Base-by-base conservation (phyloP, 2,113 vertebrate genomes). In the Serilophus lunatus region DNA sequence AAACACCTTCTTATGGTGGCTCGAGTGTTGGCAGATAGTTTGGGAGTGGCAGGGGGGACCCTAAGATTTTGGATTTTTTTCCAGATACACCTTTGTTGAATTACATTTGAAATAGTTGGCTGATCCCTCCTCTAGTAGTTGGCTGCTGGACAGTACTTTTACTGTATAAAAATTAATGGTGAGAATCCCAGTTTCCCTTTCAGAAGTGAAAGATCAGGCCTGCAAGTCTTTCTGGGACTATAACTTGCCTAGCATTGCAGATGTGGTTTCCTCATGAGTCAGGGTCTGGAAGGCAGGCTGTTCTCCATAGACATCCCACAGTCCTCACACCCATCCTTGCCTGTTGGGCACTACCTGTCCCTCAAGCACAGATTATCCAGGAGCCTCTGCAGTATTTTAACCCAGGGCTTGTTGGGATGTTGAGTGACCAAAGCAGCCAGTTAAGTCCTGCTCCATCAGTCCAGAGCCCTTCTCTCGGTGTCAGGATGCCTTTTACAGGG, bases 141-240 rank as follows among this genome's bases (percentile, higher is more conserved):
- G 40, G 24, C 63, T 76, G 50, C 68, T 77, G 45, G 33, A 56
- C 36, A 64, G 45, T 33, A 59, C 42, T 42, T 68, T 28, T 35
- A 20, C 53, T 0, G 0, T 7, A 1, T 7, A 29, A 86, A 35
- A n/a, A 14, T 15, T 24, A 22, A 1, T 9, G 53, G 60, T 65
- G 64, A 56, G 72, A 75, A 56, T 50, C 40, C 42, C 22, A 2
- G 24, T 40, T 72, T 74, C 44, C 20, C 71, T 42, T 54, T 56
- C 70, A 54, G 60, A 50, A 66, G 22, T 3, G 28, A 56, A 57
- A 28, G 81, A 45, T 45, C 11, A 59, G 51, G n/a, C 35, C 77
- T 84, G 40, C 36, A 7, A 9, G 38, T 24, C 84, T 57, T 60
- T 31, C 74, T 17, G 14, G 72, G 77, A 6, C 66, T 59, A 4